Base-by-base conservation (phyloP, 1,140 invertebrate genomes). In the Procambarus clarkii region DNA sequence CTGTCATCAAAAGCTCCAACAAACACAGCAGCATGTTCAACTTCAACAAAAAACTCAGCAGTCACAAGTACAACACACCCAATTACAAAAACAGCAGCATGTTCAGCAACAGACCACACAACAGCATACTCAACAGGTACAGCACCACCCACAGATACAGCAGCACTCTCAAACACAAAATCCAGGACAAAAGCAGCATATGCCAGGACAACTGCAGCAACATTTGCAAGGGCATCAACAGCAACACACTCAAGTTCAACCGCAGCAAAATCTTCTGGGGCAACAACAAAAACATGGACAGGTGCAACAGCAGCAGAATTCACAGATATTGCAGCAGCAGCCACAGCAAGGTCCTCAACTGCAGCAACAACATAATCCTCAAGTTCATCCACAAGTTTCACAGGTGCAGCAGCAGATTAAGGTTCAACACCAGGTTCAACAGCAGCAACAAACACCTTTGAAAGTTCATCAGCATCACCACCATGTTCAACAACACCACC, bases 1-100 rank as follows among this genome's bases (percentile, higher is more conserved):
- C 18, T 89, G 79, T 83, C 87, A 82, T 24, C 79, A 89, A 48
- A 82, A 82, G 48, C 54, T 84, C 34, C 82, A 84, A 45, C 88
- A 85, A 4, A 82, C 85, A 21, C 64, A 84, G n/a, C 34, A 50
- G 21, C 80, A 84, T 48, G 15, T 48, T 18, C 82, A 85, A 54
- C 76, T 77, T 50, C 71, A 85, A 89, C 24, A 21, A 13, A 79
- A 89, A 48, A 79, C 82, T 18, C 44, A 18, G n/a, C 87, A 89
- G 7, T 8, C 50, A 71, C 87, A 89, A 76, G 58, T 74, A 8
- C 54, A 58, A 45, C 88, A 91, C 34, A 18, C 50, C n/a, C 81
- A 77, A 3, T 50, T 60, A 48, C 86, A 64, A 21, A 11, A 44
- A 5, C 80, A 83, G 48, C 87, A 83, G 24, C 87, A 83, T 11